phyloP scores from a whole-genome alignment of 2,888 invertebrate species.

The Orthosia cruda region DNA sequence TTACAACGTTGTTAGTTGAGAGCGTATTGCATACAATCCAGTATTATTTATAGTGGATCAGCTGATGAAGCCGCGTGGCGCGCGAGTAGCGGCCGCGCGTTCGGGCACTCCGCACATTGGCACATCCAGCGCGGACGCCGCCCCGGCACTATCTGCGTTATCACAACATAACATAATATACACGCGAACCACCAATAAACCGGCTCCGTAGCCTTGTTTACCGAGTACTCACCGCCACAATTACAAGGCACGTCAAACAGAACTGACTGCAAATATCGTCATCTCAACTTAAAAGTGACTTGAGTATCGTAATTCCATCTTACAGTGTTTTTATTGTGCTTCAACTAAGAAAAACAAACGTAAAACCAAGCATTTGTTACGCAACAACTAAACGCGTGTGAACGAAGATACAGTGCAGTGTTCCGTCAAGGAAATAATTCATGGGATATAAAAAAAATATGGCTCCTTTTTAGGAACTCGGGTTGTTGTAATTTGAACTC shows the following conservation, averaged over 20 bases:
- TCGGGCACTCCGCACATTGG: constrained; percentile 61
- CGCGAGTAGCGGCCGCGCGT: constrained; percentile 61
- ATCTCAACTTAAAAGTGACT: constrained; percentile 52
- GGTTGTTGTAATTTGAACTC: constrained; percentile 72
- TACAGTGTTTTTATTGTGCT: constrained; percentile 52
- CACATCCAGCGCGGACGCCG: constrained; percentile 69
- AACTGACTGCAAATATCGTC: constrained; percentile 69
- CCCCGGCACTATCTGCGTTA: constrained; percentile 69
- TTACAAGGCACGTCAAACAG: constrained; percentile 68
- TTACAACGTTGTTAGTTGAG: constrained; percentile 23
- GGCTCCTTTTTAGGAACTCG: constrained; percentile 67
- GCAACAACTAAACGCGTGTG: constrained; percentile 64
- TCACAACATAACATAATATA: constrained; percentile 76
- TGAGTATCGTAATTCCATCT: constrained; percentile 27
- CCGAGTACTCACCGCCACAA: constrained; percentile 72
- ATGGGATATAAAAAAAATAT: constrained; percentile 68
- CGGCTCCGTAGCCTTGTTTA: constrained; percentile 81
- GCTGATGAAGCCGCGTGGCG: constrained; percentile 80
- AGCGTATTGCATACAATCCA: constrained; percentile 80
- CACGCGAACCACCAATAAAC: constrained; percentile 80
- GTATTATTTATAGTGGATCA: constrained; percentile 91
- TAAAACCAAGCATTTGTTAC: constrained; percentile 47
- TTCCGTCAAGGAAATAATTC: constrained; percentile 63
- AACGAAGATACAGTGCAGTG: constrained; percentile 67
- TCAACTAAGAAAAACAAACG: constrained; percentile 35